phyloP scores from a whole-genome alignment of 2,888 invertebrate species.

The Cheiracanthium punctorium region DNA sequence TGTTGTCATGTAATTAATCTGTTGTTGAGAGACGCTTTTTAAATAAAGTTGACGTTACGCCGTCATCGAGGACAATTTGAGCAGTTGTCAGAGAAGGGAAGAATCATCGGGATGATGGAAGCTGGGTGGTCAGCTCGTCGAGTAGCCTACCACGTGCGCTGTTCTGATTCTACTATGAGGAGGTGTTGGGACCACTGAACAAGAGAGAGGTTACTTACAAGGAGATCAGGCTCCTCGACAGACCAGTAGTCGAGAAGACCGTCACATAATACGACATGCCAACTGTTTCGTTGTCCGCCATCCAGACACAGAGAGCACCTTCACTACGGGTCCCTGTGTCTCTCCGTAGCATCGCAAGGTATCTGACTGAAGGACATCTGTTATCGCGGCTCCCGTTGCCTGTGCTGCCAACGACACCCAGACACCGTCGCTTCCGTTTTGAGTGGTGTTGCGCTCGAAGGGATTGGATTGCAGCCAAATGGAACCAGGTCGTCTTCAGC shows the following conservation, averaged over 20 bases:
- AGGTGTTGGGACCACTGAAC: slow-evolving; percentile 12
- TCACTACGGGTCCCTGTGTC: too few species aligned
- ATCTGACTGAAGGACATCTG: neutral
- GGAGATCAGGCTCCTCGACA: neutral
- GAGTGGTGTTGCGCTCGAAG: too few species aligned
- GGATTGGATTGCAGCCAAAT: too few species aligned
- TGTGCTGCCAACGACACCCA: slow-evolving; percentile 16
- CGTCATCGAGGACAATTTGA: neutral
- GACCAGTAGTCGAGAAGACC: slow-evolving; percentile 10
- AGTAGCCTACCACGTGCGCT: neutral
- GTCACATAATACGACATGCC: slow-evolving; percentile 16
- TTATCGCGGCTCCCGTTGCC: neutral
- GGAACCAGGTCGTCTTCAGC: too few species aligned
- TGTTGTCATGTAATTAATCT: too few species aligned
- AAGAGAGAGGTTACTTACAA: neutral
- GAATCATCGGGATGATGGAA: too few species aligned
- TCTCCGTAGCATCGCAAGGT: neutral
- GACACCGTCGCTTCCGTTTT: too few species aligned
- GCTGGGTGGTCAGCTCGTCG: neutral
- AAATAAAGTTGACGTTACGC: too few species aligned
- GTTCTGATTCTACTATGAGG: too few species aligned
- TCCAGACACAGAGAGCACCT: neutral
- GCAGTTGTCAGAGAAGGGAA: too few species aligned
- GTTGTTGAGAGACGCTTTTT: too few species aligned
- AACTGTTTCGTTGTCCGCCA: neutral